Conservation (phyloP, 2,113 vertebrate species). For the Embiotoca jacksoni region DNA sequence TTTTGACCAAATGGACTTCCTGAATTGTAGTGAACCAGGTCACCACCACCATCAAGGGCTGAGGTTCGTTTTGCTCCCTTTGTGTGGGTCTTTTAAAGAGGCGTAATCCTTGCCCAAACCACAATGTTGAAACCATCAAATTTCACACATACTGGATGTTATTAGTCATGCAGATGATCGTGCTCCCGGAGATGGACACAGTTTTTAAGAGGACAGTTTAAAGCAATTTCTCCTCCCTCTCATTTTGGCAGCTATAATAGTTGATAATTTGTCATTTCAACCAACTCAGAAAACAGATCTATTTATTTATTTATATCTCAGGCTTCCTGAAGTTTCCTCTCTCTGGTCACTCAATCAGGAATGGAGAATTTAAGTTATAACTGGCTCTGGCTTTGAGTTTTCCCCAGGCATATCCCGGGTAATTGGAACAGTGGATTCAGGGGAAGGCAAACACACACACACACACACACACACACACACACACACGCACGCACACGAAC, state of each 20-base stretch:
- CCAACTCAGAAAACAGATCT: constrained; percentile 17
- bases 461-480: constrained; percentile 36
- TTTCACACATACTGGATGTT: constrained; percentile 16
- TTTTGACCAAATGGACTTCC: constrained; percentile 26
- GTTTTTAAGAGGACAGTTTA: not conserved
- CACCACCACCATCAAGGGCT: constrained; percentile 25
- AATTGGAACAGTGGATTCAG: constrained; percentile 67
- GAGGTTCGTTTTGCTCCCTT: not conserved
- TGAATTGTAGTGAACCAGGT: constrained; percentile 31
- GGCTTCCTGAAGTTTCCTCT: not conserved
- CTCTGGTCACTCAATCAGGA: constrained; percentile 20
- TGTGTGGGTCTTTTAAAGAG: constrained; percentile 15
- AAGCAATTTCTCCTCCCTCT: constrained; percentile 14
- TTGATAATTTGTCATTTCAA: constrained; percentile 43
- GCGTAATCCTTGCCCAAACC: constrained; percentile 13
- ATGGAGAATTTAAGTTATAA: constrained; percentile 35
- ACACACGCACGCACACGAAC: constrained; percentile 37
- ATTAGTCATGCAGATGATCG: constrained; percentile 31
- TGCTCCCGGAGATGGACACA: not conserved
- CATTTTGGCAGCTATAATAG: not conserved
- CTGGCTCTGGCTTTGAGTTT: constrained; percentile 43
- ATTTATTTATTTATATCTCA: constrained; percentile 17
- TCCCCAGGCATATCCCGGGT: constrained; percentile 59
- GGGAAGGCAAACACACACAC: constrained; percentile 37
- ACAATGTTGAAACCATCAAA: constrained; percentile 28